Base-by-base conservation (phyloP, 2,113 vertebrate genomes). In the Butorides virescens region DNA sequence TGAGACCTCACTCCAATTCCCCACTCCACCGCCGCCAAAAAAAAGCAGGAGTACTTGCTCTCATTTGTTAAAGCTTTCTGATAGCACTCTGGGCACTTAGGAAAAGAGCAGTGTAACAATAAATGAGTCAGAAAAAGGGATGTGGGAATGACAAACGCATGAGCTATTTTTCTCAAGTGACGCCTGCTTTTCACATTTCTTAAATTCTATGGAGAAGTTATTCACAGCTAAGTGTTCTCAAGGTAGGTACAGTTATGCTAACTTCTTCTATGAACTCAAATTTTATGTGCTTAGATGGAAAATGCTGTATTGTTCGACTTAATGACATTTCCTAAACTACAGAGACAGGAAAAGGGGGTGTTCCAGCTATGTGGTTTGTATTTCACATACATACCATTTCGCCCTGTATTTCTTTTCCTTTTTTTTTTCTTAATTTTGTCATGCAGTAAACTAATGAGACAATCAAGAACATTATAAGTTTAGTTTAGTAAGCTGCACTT, bases 101-200 rank as follows among this genome's bases (percentile, higher is more conserved):
- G 55, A 89, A 92, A 96, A 95, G 8, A 93, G 50, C 52, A 76
- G 36, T 29, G 2, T 92, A 81, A 91, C 95, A 93, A 91, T 68
- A 91, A 92, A 94, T 84, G 70, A 94, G 76, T 84, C 88, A 93
- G 65, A 94, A 72, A 88, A 93, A 95, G 65, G 52, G 36, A 93
- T 85, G 83, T 70, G 76, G 70, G 65, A 67, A 95, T 92, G 97
- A 94, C 76, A 94, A 95, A 91, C 21, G 36, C 58, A 56, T 22
- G 13, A 89, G 66, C 68, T 91, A 70, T 93, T 96, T 93, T 91
- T 81, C 89, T 89, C 77, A 75, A 87, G 66, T 73, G 92, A 87
- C 1, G 0, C 73, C 78, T 92, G 52, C 67, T 88, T 86, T 92
- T 86, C 47, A 59, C 4, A 19, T 90, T 71, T 91, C 65, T 95